These are phyloP conservation scores for Tenthredo amoena DNA, from an alignment of 2,888 invertebrate species.

Conservation along the genomic window DNA sequence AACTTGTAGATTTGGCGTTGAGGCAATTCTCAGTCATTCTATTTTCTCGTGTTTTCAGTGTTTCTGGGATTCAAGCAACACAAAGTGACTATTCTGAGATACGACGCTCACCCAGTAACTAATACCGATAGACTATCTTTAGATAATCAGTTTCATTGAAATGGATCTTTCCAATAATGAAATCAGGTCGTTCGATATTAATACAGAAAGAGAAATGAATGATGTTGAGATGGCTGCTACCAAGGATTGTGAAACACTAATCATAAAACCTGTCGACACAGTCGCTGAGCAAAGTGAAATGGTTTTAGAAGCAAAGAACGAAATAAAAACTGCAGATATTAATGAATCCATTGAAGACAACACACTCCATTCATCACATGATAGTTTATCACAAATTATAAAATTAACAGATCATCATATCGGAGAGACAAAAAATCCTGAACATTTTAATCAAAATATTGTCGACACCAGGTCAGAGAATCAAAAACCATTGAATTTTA, in stretches of 20 bases:
- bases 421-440: background rate
- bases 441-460: background rate
- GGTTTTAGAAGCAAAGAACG: background rate
- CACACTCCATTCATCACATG: background rate
- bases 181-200: background rate
- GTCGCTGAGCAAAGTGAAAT: constrained; percentile 9
- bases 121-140: background rate
- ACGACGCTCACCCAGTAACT: background rate
- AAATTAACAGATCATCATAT: background rate
- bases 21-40: background rate
- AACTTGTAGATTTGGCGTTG: background rate
- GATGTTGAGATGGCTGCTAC: background rate
- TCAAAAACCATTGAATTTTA: constrained; percentile 62
- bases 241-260: background rate
- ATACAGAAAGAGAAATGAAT: background rate
- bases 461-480: background rate
- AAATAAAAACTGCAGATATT: background rate
- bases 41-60: background rate
- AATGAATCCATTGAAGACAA: background rate
- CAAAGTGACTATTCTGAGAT: background rate
- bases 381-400: background rate
- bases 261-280: background rate
- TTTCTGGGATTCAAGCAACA: constrained; percentile 22
- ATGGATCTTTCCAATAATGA: background rate
- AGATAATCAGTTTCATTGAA: background rate